Evolutionary conservation across 2,113 vertebrate species (phyloP).

Genomic region (Drymodes brunneopygia): DNA sequence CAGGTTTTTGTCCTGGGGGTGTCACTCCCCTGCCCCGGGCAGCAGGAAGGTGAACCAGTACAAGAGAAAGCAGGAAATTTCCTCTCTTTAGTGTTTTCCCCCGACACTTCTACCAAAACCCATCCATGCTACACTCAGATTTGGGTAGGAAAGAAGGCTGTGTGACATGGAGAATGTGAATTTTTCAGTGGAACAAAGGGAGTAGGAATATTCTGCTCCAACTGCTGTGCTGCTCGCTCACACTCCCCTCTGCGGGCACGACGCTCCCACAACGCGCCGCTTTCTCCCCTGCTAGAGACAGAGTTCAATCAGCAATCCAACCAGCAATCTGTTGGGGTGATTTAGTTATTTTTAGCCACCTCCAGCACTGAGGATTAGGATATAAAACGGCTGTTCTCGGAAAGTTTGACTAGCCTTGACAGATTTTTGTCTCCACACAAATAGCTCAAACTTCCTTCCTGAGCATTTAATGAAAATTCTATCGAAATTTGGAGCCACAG

Average conservation of each 20-base stretch:
- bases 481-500: rapidly evolving
- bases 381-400: background rate
- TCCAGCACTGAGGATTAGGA: background rate
- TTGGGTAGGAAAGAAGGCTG: background rate
- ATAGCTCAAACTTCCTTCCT: background rate
- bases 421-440: background rate
- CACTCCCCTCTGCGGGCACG: background rate
- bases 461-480: background rate
- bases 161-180: background rate
- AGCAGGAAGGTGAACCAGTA: background rate
- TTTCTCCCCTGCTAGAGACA: background rate
- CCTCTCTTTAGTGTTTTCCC: rapidly evolving
- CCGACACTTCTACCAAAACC: background rate
- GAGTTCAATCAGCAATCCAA: constrained; percentile 4
- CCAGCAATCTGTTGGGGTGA: constrained; percentile 42
- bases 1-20: background rate
- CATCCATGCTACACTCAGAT: rapidly evolving
- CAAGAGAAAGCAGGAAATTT: background rate
- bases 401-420: background rate
- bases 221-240: background rate
- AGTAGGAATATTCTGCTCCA: background rate
- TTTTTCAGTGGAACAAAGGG: constrained; percentile 1
- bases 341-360: constrained; percentile 30
- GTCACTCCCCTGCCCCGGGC: rapidly evolving
- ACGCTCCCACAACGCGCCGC: background rate